Evolutionary conservation across 2,888 invertebrate genomes (phyloP), one percentile per base, ranked within the genome.

Genomic region (Lasius platythorax): DNA sequence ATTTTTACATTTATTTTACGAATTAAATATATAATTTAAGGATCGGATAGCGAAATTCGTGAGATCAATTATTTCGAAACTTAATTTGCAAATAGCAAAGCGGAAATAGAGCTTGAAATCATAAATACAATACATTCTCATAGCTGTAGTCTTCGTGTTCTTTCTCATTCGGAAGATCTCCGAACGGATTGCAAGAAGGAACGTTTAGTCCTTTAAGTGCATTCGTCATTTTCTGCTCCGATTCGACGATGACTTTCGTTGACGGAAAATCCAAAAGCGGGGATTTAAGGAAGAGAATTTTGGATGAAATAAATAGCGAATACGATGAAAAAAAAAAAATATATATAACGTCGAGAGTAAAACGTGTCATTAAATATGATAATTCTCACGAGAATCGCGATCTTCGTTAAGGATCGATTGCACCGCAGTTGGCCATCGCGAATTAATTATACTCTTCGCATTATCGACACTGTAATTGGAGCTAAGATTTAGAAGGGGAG

Each of bases 331-430:
- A 30, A 70, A 73, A 61, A 23, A 23, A 61, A 37, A 37, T 5
- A 37, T 37, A 46, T n/a, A n/a, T 37, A 33, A 72, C 15, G 15
- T 8, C 12, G 12, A 3, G 12, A 18, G 15, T 9, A 78, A 33
- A 30, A 43, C 15, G n/a, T 23, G 23, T 23, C 0, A 9, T 33
- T 46, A 3, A n/a, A 46, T 66, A 40, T 50, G 46, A 64, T 23
- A 75, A 33, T 12, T 70, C 18, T 23, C 40, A 18, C 18, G 30
- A 63, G 18, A 50, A 46, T 50, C 15, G 37, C 18, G 37, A 73
- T 28, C 28, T 74, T 43, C 40, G 18, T 63, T 66, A 75, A 56
- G n/a, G n/a, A 78, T 61, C 66, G 12, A 46, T 46, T 53, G 68
- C 67, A 56, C 5, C 12, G 28, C 30, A 56, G 12, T n/a, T 67